Evolutionary conservation across 2,888 invertebrate genomes (phyloP).

Genomic region (Tinea trinotella): DNA sequence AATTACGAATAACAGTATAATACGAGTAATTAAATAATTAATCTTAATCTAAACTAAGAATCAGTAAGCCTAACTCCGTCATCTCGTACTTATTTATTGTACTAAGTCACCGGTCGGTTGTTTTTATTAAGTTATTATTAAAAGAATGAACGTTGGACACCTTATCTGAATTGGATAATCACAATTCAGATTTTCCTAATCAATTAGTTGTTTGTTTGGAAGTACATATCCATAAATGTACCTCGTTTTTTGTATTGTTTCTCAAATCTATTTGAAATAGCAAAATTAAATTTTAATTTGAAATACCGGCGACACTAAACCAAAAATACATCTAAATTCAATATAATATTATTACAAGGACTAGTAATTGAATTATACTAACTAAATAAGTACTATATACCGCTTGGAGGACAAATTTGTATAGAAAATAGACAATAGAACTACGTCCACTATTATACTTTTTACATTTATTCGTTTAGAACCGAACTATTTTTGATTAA

Average conservation of each 20-base stretch:
- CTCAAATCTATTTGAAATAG: too few relatives aligned
- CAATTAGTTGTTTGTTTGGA: too few relatives aligned
- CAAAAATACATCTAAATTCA: conserved; percentile 43
- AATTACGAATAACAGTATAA: conserved; percentile 70
- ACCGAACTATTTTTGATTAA: too few relatives aligned
- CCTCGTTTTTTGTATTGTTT: too few relatives aligned
- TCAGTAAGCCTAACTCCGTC: conserved; percentile 49
- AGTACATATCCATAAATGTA: too few relatives aligned
- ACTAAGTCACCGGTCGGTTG: conserved; percentile 52
- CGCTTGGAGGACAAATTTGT: conserved; percentile 56
- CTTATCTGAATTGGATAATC: not conserved
- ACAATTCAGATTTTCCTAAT: not conserved
- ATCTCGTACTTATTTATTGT: conserved; percentile 53
- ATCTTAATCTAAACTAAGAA: conserved; percentile 43
- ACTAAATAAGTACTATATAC: conserved; percentile 70
- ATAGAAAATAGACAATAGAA: too few relatives aligned
- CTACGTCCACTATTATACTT: too few relatives aligned
- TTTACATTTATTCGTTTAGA: too few relatives aligned
- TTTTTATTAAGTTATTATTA: conserved; percentile 21
- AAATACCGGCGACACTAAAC: conserved; percentile 38
- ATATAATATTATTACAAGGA: conserved; percentile 65
- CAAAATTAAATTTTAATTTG: too few relatives aligned
- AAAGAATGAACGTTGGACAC: conserved; percentile 9
- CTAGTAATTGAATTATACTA: conserved; percentile 71
- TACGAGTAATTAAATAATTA: conserved; percentile 52